These are phyloP conservation scores for Epiblema foenella DNA, from an alignment of 2,888 invertebrate species.

Conservation along the genomic window DNA sequence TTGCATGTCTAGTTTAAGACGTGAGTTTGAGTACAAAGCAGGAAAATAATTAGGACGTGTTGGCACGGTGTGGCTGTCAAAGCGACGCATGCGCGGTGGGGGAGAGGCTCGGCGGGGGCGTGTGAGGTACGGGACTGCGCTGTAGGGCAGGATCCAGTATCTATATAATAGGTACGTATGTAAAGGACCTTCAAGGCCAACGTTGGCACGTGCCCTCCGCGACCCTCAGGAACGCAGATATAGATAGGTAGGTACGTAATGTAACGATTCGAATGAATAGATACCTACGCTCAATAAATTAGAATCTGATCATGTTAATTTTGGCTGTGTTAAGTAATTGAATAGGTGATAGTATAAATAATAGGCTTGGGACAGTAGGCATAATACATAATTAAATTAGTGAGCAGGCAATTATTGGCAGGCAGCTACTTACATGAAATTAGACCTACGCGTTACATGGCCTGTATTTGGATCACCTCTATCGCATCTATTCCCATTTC, in stretches of 20 bases:
- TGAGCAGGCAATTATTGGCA: too few species aligned
- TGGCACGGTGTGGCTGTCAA: slow-evolving; percentile 73
- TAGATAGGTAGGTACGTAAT: neutral
- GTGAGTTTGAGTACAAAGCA: slow-evolving; percentile 54
- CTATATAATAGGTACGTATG: slow-evolving; percentile 44
- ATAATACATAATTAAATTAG: too few species aligned
- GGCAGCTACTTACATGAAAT: too few species aligned
- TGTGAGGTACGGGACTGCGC: slow-evolving; percentile 58
- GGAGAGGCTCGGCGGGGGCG: slow-evolving; percentile 76
- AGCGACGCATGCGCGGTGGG: slow-evolving; percentile 72
- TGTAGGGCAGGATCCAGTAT: slow-evolving; percentile 69
- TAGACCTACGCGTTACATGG: too few species aligned
- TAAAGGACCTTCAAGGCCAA: slow-evolving; percentile 68
- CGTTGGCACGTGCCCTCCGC: slow-evolving; percentile 64
- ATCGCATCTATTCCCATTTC: too few species aligned
- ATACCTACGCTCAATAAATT: slow-evolving; percentile 22
- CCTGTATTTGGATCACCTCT: too few species aligned
- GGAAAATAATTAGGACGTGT: slow-evolving; percentile 71
- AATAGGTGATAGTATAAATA: too few species aligned
- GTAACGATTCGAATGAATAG: neutral
- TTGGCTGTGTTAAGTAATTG: too few species aligned
- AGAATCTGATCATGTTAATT: neutral
- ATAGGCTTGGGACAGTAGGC: too few species aligned
- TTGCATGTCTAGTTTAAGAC: slow-evolving; percentile 56
- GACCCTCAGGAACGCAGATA: slow-evolving; percentile 28